Evolutionary conservation across 2,113 vertebrate species (phyloP).

Genomic region (Pelodiscus sinensis): DNA sequence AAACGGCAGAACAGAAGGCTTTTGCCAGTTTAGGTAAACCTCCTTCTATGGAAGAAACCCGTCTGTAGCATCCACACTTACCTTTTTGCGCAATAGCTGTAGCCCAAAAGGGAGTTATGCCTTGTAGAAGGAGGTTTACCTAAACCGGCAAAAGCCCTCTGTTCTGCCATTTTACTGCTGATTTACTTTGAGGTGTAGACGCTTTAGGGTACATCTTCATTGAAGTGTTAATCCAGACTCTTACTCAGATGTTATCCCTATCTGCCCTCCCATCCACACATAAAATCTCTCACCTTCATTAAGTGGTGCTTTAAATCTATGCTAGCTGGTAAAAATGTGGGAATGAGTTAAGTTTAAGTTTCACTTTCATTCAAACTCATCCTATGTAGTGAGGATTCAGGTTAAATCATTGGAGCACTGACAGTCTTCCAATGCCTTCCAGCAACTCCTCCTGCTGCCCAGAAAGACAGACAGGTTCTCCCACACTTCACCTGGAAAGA

Average conservation of each 20-base stretch:
- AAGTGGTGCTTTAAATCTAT: not conserved
- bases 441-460: not conserved
- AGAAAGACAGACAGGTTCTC: not conserved
- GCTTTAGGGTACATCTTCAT: not conserved
- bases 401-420: not conserved
- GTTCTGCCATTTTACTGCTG: no score
- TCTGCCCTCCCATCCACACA: not conserved
- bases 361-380: not conserved
- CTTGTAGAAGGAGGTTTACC: no score
- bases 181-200: no score
- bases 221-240: rapidly evolving
- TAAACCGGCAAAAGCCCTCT: no score
- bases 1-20: no score
- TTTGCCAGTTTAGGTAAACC: no score
- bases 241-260: not conserved
- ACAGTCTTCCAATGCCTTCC: not conserved
- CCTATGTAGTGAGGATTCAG: not conserved
- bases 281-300: not conserved
- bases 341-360: not conserved
- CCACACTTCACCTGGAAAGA: not conserved
- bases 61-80: no score
- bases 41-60: no score
- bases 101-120: no score
- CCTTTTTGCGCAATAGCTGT: no score
- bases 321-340: not conserved